phyloP scores from a whole-genome alignment of 2,888 invertebrate species.

The Pediacus dermestoides region DNA sequence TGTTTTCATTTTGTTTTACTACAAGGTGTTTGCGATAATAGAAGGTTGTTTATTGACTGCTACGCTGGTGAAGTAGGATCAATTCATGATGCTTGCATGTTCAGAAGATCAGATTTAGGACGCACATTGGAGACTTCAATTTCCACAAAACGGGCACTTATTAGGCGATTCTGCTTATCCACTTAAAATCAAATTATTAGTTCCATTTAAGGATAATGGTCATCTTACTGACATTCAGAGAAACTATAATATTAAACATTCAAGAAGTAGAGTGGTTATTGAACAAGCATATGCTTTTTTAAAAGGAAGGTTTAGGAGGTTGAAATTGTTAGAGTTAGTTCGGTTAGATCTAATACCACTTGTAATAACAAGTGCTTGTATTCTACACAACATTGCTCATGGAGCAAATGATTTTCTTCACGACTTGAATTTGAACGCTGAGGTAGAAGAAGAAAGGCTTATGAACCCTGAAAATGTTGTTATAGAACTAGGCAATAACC shows the following conservation, averaged over 20 bases:
- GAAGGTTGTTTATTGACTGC: slow-evolving; percentile 17
- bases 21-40: slow-evolving; percentile 20
- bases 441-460: slow-evolving; percentile 11
- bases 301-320: slow-evolving; percentile 2
- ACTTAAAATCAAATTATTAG: too few species aligned
- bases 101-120: slow-evolving; percentile 9
- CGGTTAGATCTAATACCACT: slow-evolving; percentile 2
- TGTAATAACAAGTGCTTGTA: slow-evolving; percentile 6
- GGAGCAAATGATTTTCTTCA: slow-evolving; percentile 4
- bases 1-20: slow-evolving; percentile 16
- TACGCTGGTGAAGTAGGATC: slow-evolving; percentile 23
- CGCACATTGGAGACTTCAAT: too few species aligned
- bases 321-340: slow-evolving; percentile 2
- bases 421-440: slow-evolving; percentile 6
- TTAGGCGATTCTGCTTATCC: too few species aligned
- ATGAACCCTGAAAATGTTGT: slow-evolving; percentile 9
- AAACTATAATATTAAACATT: slow-evolving; percentile 2
- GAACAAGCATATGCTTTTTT: not conserved
- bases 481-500: slow-evolving; percentile 6
- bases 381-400: slow-evolving; percentile 9
- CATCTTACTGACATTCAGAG: too few species aligned
- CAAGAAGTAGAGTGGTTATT: slow-evolving; percentile 1
- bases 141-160: too few species aligned
- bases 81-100: slow-evolving; percentile 19
- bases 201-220: too few species aligned